These are phyloP conservation scores for Carterocephalus palaemon DNA, from an alignment of 2,888 invertebrate genomes.

Conservation along the genomic window DNA sequence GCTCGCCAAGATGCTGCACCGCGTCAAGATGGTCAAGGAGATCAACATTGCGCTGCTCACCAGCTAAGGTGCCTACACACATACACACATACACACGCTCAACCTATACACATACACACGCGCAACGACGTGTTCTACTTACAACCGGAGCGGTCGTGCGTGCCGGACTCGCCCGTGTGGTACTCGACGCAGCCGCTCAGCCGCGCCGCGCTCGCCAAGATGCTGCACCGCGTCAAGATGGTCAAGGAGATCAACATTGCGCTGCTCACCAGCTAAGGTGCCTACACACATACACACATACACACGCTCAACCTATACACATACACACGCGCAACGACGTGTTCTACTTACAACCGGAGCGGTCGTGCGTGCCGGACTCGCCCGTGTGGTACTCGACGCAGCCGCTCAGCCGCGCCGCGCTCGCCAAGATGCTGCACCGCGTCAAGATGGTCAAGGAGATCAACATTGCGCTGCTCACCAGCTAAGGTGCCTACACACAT, in stretches of 20 bases:
- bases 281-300: not conserved
- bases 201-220: conserved; percentile 89
- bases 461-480: too few relatives aligned
- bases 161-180: conserved; percentile 98
- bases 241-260: conserved; percentile 94
- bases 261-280: conserved; percentile 84
- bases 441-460: too few relatives aligned
- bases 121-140: conserved; percentile 96
- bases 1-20: conserved; percentile 93
- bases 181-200: conserved; percentile 93
- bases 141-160: conserved; percentile 94
- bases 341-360: too few relatives aligned
- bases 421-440: too few relatives aligned
- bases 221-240: conserved; percentile 95
- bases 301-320: too few relatives aligned
- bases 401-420: too few relatives aligned
- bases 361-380: too few relatives aligned
- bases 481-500: too few relatives aligned
- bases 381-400: too few relatives aligned
- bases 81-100: not conserved
- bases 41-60: conserved; percentile 90
- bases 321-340: too few relatives aligned
- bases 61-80: conserved; percentile 74
- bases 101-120: too few relatives aligned
- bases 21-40: conserved; percentile 95